phyloP scores from a whole-genome alignment of 2,113 vertebrate genomes.

The Misgurnus mizolepis region DNA sequence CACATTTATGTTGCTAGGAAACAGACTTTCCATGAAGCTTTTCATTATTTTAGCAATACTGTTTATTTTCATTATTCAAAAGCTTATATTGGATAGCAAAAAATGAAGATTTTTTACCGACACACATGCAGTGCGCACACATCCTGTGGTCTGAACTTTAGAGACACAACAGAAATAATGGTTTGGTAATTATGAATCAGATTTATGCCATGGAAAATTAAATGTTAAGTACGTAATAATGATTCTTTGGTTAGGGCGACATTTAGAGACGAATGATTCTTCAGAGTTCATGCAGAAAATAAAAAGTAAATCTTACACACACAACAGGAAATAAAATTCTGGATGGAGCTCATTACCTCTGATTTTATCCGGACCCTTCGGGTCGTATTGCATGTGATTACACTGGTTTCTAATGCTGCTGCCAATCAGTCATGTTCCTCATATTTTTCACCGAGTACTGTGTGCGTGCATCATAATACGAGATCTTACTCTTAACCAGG shows the following conservation, averaged over 20 bases:
- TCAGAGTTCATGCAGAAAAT: slow-evolving; percentile 30
- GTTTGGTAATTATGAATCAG: slow-evolving; percentile 21
- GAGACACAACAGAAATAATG: slow-evolving; percentile 14
- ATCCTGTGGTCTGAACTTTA: slow-evolving; percentile 1
- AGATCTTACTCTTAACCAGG: slow-evolving; percentile 32
- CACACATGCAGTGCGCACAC: neutral
- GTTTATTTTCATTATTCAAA: slow-evolving; percentile 65
- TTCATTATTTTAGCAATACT: slow-evolving; percentile 64
- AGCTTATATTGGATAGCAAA: slow-evolving; percentile 14
- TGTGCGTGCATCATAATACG: slow-evolving; percentile 17
- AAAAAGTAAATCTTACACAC: slow-evolving; percentile 14
- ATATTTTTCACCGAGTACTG: neutral
- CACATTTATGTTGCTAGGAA: slow-evolving; percentile 78
- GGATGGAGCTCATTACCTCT: slow-evolving; percentile 44
- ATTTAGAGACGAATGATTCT: slow-evolving; percentile 42
- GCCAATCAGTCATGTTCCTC: neutral
- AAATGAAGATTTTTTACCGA: slow-evolving; percentile 21
- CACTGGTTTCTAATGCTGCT: slow-evolving; percentile 1
- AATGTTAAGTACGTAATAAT: slow-evolving; percentile 53
- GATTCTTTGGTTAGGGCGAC: slow-evolving; percentile 29
- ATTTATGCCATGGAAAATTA: slow-evolving; percentile 28
- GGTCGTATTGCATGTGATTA: slow-evolving; percentile 12
- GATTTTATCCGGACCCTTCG: slow-evolving; percentile 6
- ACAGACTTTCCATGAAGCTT: slow-evolving; percentile 65
- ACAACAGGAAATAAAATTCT: slow-evolving; percentile 44